These are phyloP conservation scores for Borostomias antarcticus DNA, from an alignment of 2,797 vertebrate genomes.

Conservation along the genomic window DNA sequence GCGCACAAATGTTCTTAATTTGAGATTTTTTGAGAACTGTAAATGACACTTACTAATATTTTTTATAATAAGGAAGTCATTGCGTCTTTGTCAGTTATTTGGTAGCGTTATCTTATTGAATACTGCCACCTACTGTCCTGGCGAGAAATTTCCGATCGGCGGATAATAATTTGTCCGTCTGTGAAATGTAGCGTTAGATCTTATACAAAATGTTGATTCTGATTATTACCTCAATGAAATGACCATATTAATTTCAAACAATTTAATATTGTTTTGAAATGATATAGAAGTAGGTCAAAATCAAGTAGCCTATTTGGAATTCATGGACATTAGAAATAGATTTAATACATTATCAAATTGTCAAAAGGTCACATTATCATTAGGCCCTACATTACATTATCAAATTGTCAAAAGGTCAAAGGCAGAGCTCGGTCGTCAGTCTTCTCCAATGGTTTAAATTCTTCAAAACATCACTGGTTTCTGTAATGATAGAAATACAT, in stretches of 20 bases:
- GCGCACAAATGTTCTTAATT: background rate
- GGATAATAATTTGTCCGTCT: no score
- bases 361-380: background rate
- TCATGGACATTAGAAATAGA: background rate
- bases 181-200: background rate
- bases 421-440: no score
- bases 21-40: background rate
- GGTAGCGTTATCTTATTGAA: background rate
- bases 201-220: background rate
- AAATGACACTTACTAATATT: background rate
- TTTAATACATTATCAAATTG: background rate
- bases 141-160: background rate
- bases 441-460: background rate
- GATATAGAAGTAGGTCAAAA: background rate
- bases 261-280: background rate
- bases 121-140: constrained; percentile 26
- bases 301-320: no score
- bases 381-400: background rate
- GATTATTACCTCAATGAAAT: background rate
- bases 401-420: no score
- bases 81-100: background rate
- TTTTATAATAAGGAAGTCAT: background rate
- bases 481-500: background rate
- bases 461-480: constrained; percentile 14
- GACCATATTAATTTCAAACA: background rate